Evolutionary conservation across 2,797 vertebrate species (phyloP).

Genomic region (Anabas testudineus): DNA sequence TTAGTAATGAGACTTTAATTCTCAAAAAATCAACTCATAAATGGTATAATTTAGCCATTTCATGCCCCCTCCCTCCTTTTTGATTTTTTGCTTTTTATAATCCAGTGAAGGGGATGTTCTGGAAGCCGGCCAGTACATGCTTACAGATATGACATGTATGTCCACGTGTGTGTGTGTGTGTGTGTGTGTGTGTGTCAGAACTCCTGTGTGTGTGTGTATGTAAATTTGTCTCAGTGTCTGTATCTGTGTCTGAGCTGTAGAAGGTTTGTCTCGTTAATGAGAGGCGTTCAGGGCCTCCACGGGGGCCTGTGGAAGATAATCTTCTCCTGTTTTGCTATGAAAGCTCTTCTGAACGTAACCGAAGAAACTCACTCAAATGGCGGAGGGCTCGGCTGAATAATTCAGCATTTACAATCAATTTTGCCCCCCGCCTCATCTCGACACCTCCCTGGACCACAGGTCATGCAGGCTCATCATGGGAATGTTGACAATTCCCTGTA

Average conservation of each 20-base stretch:
- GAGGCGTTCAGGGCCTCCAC: conserved; percentile 75
- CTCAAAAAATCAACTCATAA: conserved; percentile 51
- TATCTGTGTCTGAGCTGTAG: conserved; percentile 69
- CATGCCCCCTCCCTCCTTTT: no score
- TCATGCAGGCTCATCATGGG: conserved; percentile 82
- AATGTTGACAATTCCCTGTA: conserved; percentile 84
- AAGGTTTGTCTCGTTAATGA: conserved; percentile 81
- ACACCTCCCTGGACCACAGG: conserved; percentile 75
- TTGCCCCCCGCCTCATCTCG: conserved; percentile 71
- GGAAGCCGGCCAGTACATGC: conserved; percentile 47
- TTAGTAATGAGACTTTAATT: conserved; percentile 57
- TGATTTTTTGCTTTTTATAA: conserved; percentile 33
- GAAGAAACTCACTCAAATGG: conserved; percentile 87
- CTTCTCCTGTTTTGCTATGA: conserved; percentile 88
- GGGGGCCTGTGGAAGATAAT: conserved; percentile 83
- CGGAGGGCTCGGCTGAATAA: conserved; percentile 83
- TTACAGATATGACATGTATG: conserved; percentile 47
- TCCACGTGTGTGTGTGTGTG: conserved; percentile 32
- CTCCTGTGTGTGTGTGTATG: conserved; percentile 32
- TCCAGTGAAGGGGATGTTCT: conserved; percentile 47
- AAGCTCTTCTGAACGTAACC: conserved; percentile 89
- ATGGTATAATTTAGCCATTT: conserved; percentile 52
- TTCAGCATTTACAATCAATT: conserved; percentile 89
- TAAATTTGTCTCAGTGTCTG: conserved; percentile 67
- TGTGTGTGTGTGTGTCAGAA: conserved; percentile 45